Conservation (phyloP, 2,888 invertebrate species). For the Ophioninae sp. region DNA sequence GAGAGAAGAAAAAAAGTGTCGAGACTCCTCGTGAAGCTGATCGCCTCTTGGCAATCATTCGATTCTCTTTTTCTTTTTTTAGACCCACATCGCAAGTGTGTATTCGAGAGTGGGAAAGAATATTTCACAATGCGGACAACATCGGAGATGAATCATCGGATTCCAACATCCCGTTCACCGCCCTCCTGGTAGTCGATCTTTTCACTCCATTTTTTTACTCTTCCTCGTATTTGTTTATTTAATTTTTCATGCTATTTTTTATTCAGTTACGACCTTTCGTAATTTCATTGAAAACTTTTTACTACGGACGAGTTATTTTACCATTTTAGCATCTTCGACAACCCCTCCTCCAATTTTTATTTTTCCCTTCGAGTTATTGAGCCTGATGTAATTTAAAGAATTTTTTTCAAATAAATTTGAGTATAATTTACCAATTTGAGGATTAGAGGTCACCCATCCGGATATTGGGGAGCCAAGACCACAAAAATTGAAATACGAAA, state of each 20-base stretch:
- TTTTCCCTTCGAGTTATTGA: neutral
- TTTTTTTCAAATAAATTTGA: too few relatives aligned
- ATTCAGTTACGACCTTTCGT: neutral
- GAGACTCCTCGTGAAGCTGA: slow-evolving; percentile 49
- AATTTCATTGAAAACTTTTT: slow-evolving; percentile 6
- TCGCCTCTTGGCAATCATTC: slow-evolving; percentile 63
- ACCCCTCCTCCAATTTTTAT: too few relatives aligned
- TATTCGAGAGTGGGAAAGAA: slow-evolving; percentile 17
- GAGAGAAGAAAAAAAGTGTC: slow-evolving; percentile 39
- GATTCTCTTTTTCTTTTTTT: slow-evolving; percentile 53
- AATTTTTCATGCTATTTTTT: slow-evolving; percentile 2
- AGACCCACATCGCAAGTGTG: too few relatives aligned
- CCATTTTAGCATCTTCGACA: too few relatives aligned
- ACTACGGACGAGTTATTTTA: too few relatives aligned
- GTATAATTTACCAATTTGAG: too few relatives aligned
- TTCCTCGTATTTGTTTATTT: neutral
- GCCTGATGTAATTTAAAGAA: too few relatives aligned
- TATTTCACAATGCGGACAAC: slow-evolving; percentile 55
- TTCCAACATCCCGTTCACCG: slow-evolving; percentile 48
- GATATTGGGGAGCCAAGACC: too few relatives aligned
- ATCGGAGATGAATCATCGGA: slow-evolving; percentile 63
- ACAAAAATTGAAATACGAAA: too few relatives aligned
- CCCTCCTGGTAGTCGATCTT: slow-evolving; percentile 4
- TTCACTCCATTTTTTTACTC: neutral
- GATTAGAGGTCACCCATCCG: too few relatives aligned